Base-by-base conservation (phyloP, 2,113 vertebrate species). In the Alethe castanea region DNA sequence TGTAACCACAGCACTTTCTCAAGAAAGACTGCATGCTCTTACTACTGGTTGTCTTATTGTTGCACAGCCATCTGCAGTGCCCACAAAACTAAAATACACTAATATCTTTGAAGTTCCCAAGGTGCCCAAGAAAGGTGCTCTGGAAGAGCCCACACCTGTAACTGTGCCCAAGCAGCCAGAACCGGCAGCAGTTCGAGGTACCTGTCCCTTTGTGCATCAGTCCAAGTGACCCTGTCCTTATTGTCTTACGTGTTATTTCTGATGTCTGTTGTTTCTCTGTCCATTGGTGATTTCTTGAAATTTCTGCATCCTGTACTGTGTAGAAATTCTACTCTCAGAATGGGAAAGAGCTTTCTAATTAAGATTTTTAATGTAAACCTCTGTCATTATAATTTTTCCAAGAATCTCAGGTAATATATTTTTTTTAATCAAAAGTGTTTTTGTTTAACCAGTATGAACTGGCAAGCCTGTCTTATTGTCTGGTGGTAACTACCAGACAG, bases 121-220 rank as follows among this genome's bases (percentile, higher is more conserved):
- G n/a, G n/a, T n/a, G n/a, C n/a, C n/a, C n/a, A n/a, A n/a, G n/a
- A n/a, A n/a, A n/a, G n/a, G n/a, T n/a, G n/a, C n/a, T n/a, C n/a
- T n/a, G n/a, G n/a, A n/a, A n/a, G n/a, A n/a, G n/a, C n/a, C n/a
- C n/a, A n/a, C n/a, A n/a, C n/a, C n/a, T n/a, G n/a, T 96, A 52
- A 64, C 90, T 38, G 14, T 95, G 76, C 95, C 95, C 74, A 97
- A 98, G 96, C 90, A 96, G 64, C 95, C 97, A 11, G 96, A 94
- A 29, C 73, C 85, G 19, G 48, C 90, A 52, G 53, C 90, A 64
- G 35, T 19, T 86, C 84, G 4, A 96, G 87, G 95, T 98, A 97
- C 54, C 45, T 86, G 36, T 94, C 3, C 0, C 19, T 47, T 8
- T 70, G 62, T 50, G 82, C 14, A 2, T 72, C 29, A 65, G 24